Evolutionary conservation across 2,113 vertebrate species (phyloP), one percentile per base, ranked within the genome.

Genomic region (Cettia cetti): DNA sequence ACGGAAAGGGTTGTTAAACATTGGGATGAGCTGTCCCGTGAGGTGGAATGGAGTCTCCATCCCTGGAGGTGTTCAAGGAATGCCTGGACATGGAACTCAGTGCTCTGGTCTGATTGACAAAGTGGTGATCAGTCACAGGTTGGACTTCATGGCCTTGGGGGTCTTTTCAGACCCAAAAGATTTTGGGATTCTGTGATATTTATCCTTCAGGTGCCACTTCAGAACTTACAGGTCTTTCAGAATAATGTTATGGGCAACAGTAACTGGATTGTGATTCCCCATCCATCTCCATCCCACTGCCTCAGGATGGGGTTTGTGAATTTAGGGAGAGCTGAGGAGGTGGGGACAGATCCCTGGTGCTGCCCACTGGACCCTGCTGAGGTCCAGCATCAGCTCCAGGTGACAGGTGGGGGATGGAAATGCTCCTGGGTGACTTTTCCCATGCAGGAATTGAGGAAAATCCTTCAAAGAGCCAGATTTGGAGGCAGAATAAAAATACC

Each of bases 241-340:
- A 49, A 49, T 53, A 59, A n/a, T 0, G 0, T 31, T n/a, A 13
- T 5, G 21, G 44, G 18, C 39, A 33, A 6, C 45, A 10, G 15
- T 28, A 20, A 35, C 4, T 9, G 33, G 50, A 18, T 39, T 0
- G 0, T 0, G 5, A 47, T n/a, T 84, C 57, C 17, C 0, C 0
- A 16, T 54, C n/a, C 6, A 0, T 66, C 1, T 4, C 24, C 0
- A 0, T 75, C 40, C 45, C 4, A 0, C 15, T 65, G 42, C 17
- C 15, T 70, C 2, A 0, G 6, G 53, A 9, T 0, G 0, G 21
- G 64, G 4, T 92, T 89, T 72, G 28, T 12, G 49, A 56, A 39
- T 54, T 23, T 20, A 12, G 26, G 30, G 76, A 33, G 44, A 44
- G 24, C 28, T 39, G 28, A 22, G 28, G 37, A 47, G 13, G 13